Conservation (phyloP, 2,113 vertebrate genomes). For the Morone saxatilis region DNA sequence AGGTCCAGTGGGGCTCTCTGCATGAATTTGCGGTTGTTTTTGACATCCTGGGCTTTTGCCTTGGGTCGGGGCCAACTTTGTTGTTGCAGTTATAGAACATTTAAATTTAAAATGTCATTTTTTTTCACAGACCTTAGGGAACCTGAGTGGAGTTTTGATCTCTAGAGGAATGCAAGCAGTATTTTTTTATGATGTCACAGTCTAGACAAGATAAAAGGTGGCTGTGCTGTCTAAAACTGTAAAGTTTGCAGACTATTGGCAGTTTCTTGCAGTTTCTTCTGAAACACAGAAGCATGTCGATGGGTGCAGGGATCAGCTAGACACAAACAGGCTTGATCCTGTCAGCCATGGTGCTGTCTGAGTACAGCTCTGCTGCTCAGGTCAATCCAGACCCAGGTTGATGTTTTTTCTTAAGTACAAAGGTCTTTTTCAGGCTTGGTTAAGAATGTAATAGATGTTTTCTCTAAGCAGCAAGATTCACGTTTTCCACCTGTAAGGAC, state of each 20-base stretch:
- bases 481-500: conserved; percentile 32
- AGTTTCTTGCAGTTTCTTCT: not conserved
- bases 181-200: conserved; percentile 36
- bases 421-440: conserved; percentile 32
- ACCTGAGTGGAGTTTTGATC: conserved; percentile 36
- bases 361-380: conserved; percentile 2
- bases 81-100: conserved; percentile 28
- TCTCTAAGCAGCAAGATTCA: conserved; percentile 4
- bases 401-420: conserved; percentile 38
- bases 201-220: conserved; percentile 64
- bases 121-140: conserved; percentile 18
- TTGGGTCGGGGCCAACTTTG: conserved; percentile 18
- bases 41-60: conserved; percentile 29
- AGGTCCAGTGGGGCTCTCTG: conserved; percentile 14
- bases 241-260: conserved; percentile 41
- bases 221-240: conserved; percentile 11
- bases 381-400: conserved; percentile 7
- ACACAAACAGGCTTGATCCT: conserved; percentile 29
- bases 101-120: conserved; percentile 46
- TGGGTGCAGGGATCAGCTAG: conserved; percentile 8
- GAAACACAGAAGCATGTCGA: conserved; percentile 20
- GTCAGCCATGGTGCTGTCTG: not conserved
- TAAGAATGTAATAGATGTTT: conserved; percentile 44
- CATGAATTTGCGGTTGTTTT: conserved; percentile 39
- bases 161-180: conserved; percentile 12